These are phyloP conservation scores for Anthonomus grandis DNA, from an alignment of 1,140 invertebrate species.

Conservation along the genomic window DNA sequence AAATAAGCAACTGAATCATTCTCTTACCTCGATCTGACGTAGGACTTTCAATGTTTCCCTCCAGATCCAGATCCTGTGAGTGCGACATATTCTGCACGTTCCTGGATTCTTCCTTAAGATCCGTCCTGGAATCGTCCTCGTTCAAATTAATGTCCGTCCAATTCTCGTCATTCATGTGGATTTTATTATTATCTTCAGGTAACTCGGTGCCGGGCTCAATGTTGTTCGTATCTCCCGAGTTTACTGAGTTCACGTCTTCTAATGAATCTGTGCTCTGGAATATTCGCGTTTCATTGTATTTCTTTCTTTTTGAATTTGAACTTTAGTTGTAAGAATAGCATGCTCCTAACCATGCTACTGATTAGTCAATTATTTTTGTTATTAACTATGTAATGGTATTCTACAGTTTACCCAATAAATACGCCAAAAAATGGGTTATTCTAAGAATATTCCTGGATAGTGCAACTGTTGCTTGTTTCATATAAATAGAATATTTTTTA, in stretches of 20 bases:
- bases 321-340: too few species aligned
- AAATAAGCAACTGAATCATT: too few species aligned
- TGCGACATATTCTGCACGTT: conserved; percentile 59
- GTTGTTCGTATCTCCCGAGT: conserved; percentile 66
- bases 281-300: too few species aligned
- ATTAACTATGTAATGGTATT: too few species aligned
- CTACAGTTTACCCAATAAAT: too few species aligned
- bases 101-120: conserved; percentile 62
- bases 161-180: conserved; percentile 69
- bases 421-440: too few species aligned
- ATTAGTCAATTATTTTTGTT: too few species aligned
- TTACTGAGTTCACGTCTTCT: conserved; percentile 66
- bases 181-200: conserved; percentile 64
- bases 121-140: conserved; percentile 61
- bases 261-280: conserved; percentile 74
- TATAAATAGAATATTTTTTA: too few species aligned
- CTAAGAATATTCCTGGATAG: too few species aligned
- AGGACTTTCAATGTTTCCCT: conserved; percentile 49
- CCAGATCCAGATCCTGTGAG: conserved; percentile 48
- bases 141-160: conserved; percentile 92
- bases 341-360: too few species aligned
- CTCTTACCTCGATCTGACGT: conserved; percentile 54
- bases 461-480: too few species aligned
- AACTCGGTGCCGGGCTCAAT: conserved; percentile 63
- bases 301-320: too few species aligned